A percentile compares a stretch with the other conserved stretches of the same genome.
phyloP scores from a whole-genome alignment of 2,113 vertebrate genomes.

The Psammodynastes pulverulentus region DNA sequence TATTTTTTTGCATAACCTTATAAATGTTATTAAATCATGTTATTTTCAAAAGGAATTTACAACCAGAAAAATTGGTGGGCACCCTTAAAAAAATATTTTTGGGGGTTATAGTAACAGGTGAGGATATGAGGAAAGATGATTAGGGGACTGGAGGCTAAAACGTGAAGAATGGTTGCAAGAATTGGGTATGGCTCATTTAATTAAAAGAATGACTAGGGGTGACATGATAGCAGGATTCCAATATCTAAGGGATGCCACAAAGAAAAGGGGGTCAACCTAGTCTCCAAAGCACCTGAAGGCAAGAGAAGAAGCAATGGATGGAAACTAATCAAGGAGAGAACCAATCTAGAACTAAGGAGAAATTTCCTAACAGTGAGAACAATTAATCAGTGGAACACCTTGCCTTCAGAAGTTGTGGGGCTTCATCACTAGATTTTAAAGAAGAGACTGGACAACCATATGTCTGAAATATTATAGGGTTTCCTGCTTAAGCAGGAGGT shows the following conservation, averaged over 20 bases:
- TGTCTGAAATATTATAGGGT: not conserved
- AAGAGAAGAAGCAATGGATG: not conserved
- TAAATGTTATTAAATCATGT: not conserved
- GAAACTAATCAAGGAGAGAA: not conserved
- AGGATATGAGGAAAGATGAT: conserved; percentile 23
- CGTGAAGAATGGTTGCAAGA: not conserved
- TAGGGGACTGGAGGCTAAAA: not conserved
- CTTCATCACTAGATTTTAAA: not conserved
- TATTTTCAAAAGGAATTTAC: not conserved
- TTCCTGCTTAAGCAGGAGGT: not conserved
- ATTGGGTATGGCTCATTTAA: not conserved
- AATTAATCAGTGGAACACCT: not conserved
- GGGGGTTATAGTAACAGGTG: conserved; percentile 56
- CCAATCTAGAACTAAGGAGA: not conserved
- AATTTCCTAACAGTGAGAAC: not conserved
- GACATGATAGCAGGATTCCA: not conserved
- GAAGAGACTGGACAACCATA: not conserved
- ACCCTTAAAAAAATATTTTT: conserved; percentile 52
- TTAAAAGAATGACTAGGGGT: not conserved
- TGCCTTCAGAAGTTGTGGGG: not conserved
- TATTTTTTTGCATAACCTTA: not conserved
- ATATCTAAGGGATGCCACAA: not conserved
- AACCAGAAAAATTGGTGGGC: not conserved
- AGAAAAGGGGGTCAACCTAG: not conserved
- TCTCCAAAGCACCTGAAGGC: not conserved